Conservation (phyloP, 2,888 invertebrate genomes). For the Anodontia alba region DNA sequence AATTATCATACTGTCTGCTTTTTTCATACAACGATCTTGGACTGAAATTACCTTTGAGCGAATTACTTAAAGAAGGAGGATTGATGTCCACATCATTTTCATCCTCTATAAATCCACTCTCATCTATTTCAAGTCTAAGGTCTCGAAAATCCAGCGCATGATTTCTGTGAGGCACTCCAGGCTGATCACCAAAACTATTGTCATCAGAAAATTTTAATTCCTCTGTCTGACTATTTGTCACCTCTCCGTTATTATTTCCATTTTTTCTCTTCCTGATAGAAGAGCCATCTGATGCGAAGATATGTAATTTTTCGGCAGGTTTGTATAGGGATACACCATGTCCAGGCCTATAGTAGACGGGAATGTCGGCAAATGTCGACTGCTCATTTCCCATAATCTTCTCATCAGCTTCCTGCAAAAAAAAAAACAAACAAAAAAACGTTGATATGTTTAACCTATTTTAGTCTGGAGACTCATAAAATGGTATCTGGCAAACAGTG, state of each 20-base stretch:
- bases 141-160: conserved; percentile 24
- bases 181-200: not conserved
- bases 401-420: conserved; percentile 39
- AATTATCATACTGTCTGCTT: conserved; percentile 45
- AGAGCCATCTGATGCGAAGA: not conserved
- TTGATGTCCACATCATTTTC: conserved; percentile 28
- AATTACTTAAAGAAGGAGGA: conserved; percentile 56
- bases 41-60: conserved; percentile 78
- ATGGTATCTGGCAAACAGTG: too few relatives aligned
- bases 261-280: conserved; percentile 44
- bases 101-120: conserved; percentile 52
- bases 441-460: too few relatives aligned
- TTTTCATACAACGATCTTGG: conserved; percentile 75
- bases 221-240: conserved; percentile 18
- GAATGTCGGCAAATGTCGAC: conserved; percentile 53
- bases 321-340: conserved; percentile 52
- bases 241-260: conserved; percentile 20
- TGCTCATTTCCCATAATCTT: conserved; percentile 59
- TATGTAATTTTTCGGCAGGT: conserved; percentile 26
- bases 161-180: not conserved
- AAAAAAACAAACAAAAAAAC: too few relatives aligned
- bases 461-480: too few relatives aligned
- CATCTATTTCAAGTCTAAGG: conserved; percentile 55
- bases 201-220: conserved; percentile 20
- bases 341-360: conserved; percentile 56